Evolutionary conservation across 2,113 vertebrate genomes (phyloP).

Genomic region (Coregonus clupeaformis): DNA sequence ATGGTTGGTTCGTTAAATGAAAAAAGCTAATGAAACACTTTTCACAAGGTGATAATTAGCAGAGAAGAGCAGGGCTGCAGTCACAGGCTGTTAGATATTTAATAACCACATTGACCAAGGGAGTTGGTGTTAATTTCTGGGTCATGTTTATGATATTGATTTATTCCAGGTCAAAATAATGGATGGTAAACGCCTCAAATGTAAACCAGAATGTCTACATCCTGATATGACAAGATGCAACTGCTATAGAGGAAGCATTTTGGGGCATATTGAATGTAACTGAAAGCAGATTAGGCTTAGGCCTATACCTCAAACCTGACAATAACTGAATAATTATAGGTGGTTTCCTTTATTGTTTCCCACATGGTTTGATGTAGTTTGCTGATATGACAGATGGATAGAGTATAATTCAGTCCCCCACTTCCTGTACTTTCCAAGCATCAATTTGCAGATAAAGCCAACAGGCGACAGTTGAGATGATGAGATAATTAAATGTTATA

Average conservation of each 20-base stretch:
- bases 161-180: constrained; percentile 34
- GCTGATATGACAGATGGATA: background rate
- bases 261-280: background rate
- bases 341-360: too few species aligned
- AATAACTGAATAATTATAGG: too few species aligned
- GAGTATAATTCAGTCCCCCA: background rate
- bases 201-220: background rate
- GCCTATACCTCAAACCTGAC: background rate
- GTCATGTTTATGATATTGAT: constrained; percentile 40
- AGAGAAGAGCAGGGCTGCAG: constrained; percentile 76
- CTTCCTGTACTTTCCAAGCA: too few species aligned
- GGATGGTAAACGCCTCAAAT: background rate
- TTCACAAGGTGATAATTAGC: constrained; percentile 92
- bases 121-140: constrained; percentile 38
- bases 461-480: constrained; percentile 1
- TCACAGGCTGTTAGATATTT: constrained; percentile 79
- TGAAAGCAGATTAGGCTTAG: background rate
- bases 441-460: too few species aligned
- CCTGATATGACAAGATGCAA: background rate
- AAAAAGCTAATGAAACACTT: constrained; percentile 93
- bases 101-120: constrained; percentile 76
- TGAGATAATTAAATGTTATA: constrained; percentile 37
- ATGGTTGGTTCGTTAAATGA: constrained; percentile 80
- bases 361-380: background rate
- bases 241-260: background rate